Evolutionary conservation across 2,888 invertebrate species (phyloP).

Genomic region (Drosophila pseudotalamancana): DNA sequence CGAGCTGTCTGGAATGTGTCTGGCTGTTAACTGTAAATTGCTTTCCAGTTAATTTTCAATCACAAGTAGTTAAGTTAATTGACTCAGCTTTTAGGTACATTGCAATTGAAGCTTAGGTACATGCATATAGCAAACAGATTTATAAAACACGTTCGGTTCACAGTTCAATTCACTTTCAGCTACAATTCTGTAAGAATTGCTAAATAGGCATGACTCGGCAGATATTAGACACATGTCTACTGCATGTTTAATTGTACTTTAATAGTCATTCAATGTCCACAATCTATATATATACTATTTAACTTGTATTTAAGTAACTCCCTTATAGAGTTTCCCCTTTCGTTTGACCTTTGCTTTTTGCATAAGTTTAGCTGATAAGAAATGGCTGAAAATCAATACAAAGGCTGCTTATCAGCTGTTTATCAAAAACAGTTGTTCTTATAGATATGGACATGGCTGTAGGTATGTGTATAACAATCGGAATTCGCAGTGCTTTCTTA

Average conservation of each 20-base stretch:
- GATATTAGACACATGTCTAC: too few relatives aligned
- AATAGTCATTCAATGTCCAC: too few relatives aligned
- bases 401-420: slow-evolving; percentile 22
- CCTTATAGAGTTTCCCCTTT: not conserved
- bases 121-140: too few relatives aligned
- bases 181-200: slow-evolving; percentile 18
- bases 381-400: not conserved
- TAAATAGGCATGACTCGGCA: slow-evolving; percentile 29
- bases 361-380: not conserved
- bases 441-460: not conserved
- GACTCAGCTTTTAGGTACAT: too few relatives aligned
- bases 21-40: too few relatives aligned
- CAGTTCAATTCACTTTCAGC: slow-evolving; percentile 26
- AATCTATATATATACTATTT: too few relatives aligned
- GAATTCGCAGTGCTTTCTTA: not conserved
- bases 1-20: too few relatives aligned
- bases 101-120: too few relatives aligned
- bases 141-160: slow-evolving; percentile 18
- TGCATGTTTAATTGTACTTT: too few relatives aligned
- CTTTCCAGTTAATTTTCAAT: too few relatives aligned
- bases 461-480: not conserved
- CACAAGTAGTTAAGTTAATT: too few relatives aligned
- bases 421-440: slow-evolving; percentile 16
- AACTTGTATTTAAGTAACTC: not conserved
- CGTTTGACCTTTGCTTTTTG: not conserved